Percentiles rank a stretch among this genome's conserved stretches.
These are phyloP conservation scores for Spodoptera frugiperda DNA, from an alignment of 1,140 invertebrate species.

Conservation along the genomic window DNA sequence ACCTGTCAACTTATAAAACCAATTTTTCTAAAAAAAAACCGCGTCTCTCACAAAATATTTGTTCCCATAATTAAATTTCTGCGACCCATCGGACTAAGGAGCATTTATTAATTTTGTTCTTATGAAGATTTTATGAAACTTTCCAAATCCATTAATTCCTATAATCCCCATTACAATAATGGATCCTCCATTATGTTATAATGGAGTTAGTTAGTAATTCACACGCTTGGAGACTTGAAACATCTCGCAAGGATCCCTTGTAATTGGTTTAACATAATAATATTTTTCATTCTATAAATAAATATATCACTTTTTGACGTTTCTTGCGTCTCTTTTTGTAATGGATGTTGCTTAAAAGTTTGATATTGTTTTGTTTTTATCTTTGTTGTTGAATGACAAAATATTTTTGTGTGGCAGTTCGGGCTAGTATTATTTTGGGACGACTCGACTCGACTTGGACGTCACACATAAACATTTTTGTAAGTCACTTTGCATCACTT, in stretches of 20 bases:
- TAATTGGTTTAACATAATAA: constrained; percentile 11
- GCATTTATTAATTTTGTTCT: constrained; percentile 22
- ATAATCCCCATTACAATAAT: no score
- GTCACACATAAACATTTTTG: no score
- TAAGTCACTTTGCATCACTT: no score
- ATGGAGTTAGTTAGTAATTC: constrained; percentile 31
- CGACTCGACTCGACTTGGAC: no score
- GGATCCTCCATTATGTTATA: constrained; percentile 6
- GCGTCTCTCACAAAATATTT: not conserved
- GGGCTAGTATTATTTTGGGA: no score
- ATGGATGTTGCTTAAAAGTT: not conserved
- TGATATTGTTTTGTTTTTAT: not conserved
- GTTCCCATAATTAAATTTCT: constrained; percentile 4
- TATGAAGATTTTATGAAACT: constrained; percentile 20
- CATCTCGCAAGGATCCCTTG: not conserved
- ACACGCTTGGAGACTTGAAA: constrained; percentile 13
- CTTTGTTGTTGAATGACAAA: no score
- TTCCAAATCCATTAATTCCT: constrained; percentile 9
- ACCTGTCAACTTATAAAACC: constrained; percentile 8
- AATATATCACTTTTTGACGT: no score
- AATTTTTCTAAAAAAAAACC: not conserved
- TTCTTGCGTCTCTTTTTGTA: not conserved
- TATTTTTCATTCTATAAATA: not conserved
- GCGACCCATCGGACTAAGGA: constrained; percentile 1
- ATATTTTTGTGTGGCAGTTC: no score